Conservation (phyloP, 2,888 invertebrate species). For the Nowickia ferox region DNA sequence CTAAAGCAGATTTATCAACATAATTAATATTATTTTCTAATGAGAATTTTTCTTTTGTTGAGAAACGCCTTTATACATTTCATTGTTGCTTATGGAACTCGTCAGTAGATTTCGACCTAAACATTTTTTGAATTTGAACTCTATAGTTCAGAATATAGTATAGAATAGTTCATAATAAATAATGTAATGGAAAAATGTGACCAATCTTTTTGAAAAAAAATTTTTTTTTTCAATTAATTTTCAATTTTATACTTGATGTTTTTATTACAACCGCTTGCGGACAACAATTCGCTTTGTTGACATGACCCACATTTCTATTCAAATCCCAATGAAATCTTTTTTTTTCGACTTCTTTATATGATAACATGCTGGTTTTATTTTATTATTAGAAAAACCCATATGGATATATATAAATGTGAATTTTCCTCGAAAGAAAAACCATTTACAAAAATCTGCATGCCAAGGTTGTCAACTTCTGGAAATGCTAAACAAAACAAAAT, state of each 20-base stretch:
- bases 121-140: too few species aligned
- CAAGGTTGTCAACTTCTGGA: conserved; percentile 71
- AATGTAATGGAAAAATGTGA: too few species aligned
- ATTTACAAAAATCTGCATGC: conserved; percentile 54
- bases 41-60: too few species aligned
- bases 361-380: conserved; percentile 51
- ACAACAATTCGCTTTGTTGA: neutral
- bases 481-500: conserved; percentile 47
- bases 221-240: neutral
- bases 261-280: neutral
- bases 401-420: conserved; percentile 5
- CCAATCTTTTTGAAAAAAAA: neutral
- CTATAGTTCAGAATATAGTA: too few species aligned
- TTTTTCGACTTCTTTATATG: conserved; percentile 38
- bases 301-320: conserved; percentile 35
- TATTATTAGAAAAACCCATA: conserved; percentile 31
- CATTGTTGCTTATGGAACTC: too few species aligned
- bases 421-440: conserved; percentile 40
- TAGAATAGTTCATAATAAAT: too few species aligned
- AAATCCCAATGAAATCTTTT: conserved; percentile 45
- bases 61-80: too few species aligned
- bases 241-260: neutral
- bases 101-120: too few species aligned
- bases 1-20: too few species aligned
- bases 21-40: too few species aligned